Evolutionary conservation across 2,888 invertebrate species (phyloP).

Genomic region (Nebria brevicollis): DNA sequence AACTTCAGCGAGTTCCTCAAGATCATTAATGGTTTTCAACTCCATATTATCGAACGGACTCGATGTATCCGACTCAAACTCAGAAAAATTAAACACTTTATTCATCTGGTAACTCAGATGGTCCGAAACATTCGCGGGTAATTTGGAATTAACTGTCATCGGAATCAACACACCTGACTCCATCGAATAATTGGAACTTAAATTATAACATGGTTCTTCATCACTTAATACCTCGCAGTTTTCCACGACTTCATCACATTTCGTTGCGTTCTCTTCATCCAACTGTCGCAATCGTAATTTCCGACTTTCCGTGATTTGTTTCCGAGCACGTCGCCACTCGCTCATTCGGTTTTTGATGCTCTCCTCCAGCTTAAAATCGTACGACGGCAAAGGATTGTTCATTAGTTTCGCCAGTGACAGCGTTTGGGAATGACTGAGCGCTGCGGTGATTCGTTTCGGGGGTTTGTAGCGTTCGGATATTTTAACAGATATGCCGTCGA

Average conservation of each 20-base stretch:
- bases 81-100: slow-evolving; percentile 69
- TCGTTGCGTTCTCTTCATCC: slow-evolving; percentile 61
- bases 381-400: slow-evolving; percentile 69
- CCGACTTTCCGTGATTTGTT: slow-evolving; percentile 70
- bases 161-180: slow-evolving; percentile 57
- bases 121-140: slow-evolving; percentile 12
- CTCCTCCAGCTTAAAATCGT: slow-evolving; percentile 79
- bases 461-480: slow-evolving; percentile 88
- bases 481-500: slow-evolving; percentile 89
- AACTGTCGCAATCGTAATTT: slow-evolving; percentile 70
- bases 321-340: slow-evolving; percentile 75
- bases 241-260: slow-evolving; percentile 48
- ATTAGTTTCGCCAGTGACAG: slow-evolving; percentile 66
- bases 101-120: slow-evolving; percentile 44
- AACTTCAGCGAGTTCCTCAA: slow-evolving; percentile 89
- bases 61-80: slow-evolving; percentile 91
- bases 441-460: slow-evolving; percentile 75
- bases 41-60: slow-evolving; percentile 95
- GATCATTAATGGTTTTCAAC: slow-evolving; percentile 90
- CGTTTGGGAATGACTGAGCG: slow-evolving; percentile 67
- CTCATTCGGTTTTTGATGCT: slow-evolving; percentile 77
- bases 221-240: slow-evolving; percentile 49
- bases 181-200: slow-evolving; percentile 32
- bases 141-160: slow-evolving; percentile 24
- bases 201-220: slow-evolving; percentile 24